Percentiles rank a stretch among this genome's conserved stretches.
phyloP scores from a whole-genome alignment of 2,797 vertebrate genomes.

The Amniataba percoides region DNA sequence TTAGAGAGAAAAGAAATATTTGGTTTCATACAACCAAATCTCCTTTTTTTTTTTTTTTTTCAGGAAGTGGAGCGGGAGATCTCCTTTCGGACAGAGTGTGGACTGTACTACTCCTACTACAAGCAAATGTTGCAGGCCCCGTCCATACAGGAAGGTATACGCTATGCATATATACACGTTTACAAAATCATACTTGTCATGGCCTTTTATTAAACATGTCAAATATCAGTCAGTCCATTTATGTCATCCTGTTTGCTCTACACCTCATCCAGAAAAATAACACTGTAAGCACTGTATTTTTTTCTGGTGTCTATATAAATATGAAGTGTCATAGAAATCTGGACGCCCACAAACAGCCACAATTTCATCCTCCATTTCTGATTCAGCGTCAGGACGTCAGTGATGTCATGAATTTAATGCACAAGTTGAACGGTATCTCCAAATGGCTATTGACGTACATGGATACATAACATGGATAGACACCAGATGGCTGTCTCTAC shows the following conservation, averaged over 20 bases:
- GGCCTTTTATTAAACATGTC: neutral
- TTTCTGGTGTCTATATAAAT: too few species aligned
- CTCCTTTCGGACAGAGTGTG: slow-evolving; percentile 98
- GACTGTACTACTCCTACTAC: slow-evolving; percentile 99
- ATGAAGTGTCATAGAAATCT: too few species aligned
- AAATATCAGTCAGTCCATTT: neutral
- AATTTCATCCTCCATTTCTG: too few species aligned
- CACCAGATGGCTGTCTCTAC: slow-evolving; percentile 38
- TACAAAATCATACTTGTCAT: neutral
- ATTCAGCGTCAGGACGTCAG: too few species aligned
- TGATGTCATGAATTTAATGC: too few species aligned
- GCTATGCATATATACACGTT: neutral
- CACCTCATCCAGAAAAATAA: neutral
- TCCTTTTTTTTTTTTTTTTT: slow-evolving; percentile 61
- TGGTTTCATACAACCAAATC: slow-evolving; percentile 23
- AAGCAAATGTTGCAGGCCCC: slow-evolving; percentile 96
- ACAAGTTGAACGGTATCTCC: too few species aligned
- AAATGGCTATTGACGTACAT: neutral
- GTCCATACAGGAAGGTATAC: slow-evolving; percentile 92
- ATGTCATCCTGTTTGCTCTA: neutral
- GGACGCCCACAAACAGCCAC: too few species aligned
- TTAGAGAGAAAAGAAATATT: slow-evolving; percentile 37
- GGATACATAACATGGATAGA: neutral
- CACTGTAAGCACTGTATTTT: neutral
- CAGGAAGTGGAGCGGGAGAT: slow-evolving; percentile 99